Evolutionary conservation across 2,888 invertebrate genomes (phyloP).

Genomic region (Trachelus troglodyta): DNA sequence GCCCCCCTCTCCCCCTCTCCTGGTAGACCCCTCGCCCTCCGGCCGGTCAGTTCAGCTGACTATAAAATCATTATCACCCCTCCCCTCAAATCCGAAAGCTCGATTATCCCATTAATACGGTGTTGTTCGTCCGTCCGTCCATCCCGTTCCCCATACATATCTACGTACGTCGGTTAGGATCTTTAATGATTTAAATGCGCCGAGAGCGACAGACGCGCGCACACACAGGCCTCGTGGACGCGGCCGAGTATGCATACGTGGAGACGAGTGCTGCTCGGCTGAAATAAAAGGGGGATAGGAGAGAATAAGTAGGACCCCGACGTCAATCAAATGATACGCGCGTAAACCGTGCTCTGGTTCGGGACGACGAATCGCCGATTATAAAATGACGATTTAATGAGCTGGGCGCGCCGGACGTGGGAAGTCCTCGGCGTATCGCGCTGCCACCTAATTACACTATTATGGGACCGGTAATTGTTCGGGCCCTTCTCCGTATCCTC

Average conservation of each 20-base stretch:
- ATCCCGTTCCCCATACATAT: neutral
- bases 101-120: constrained; percentile 65
- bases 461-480: neutral
- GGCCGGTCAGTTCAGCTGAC: constrained; percentile 51
- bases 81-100: constrained; percentile 44
- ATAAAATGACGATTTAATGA: constrained; percentile 59
- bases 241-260: no score
- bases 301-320: neutral
- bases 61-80: constrained; percentile 65
- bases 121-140: constrained; percentile 42
- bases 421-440: constrained; percentile 33
- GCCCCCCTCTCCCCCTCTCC: neutral
- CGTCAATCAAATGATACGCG: constrained; percentile 1
- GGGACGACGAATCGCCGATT: constrained; percentile 32
- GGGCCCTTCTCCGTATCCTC: neutral
- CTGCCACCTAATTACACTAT: constrained; percentile 2
- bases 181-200: constrained; percentile 62
- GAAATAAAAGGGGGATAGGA: neutral
- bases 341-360: constrained; percentile 5
- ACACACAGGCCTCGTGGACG: no score
- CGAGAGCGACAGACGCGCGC: neutral
- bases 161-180: constrained; percentile 33
- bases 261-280: neutral
- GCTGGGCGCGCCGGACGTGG: constrained; percentile 56
- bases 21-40: constrained; percentile 26